Percentiles rank a stretch among this genome's conserved stretches.
Evolutionary conservation across 1,140 invertebrate species (phyloP).

Genomic region (Tetraneura akinire): DNA sequence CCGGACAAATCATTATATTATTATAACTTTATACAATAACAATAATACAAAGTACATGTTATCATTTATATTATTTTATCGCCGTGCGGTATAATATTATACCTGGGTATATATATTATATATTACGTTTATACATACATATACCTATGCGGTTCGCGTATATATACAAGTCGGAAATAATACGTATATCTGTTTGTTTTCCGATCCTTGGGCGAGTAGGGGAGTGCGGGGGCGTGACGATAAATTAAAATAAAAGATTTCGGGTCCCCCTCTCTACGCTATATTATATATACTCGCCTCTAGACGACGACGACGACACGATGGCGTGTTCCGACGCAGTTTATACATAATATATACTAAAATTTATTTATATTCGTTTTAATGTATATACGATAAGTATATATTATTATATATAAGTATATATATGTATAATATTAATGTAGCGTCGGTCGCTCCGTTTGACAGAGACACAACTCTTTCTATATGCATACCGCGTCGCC

Average conservation of each 20-base stretch:
- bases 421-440: neutral
- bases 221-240: neutral
- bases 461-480: constrained; percentile 33
- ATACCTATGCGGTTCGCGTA: too few species aligned
- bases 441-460: constrained; percentile 10
- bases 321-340: constrained; percentile 36
- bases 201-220: neutral
- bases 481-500: neutral
- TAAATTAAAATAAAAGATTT: constrained; percentile 49
- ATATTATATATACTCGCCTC: too few species aligned
- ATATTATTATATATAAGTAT: too few species aligned
- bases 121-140: too few species aligned
- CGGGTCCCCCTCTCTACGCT: too few species aligned
- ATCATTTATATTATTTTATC: too few species aligned
- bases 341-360: neutral
- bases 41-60: too few species aligned
- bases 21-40: too few species aligned
- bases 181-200: constrained; percentile 46
- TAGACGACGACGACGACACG: neutral
- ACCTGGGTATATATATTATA: too few species aligned
- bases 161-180: constrained; percentile 3
- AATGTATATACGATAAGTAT: neutral
- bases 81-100: too few species aligned
- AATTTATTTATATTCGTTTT: neutral
- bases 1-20: too few species aligned